A percentile compares a stretch with the other conserved stretches of the same genome.
Conservation (phyloP, 2,888 invertebrate species). For the Drosophila sordidula region DNA sequence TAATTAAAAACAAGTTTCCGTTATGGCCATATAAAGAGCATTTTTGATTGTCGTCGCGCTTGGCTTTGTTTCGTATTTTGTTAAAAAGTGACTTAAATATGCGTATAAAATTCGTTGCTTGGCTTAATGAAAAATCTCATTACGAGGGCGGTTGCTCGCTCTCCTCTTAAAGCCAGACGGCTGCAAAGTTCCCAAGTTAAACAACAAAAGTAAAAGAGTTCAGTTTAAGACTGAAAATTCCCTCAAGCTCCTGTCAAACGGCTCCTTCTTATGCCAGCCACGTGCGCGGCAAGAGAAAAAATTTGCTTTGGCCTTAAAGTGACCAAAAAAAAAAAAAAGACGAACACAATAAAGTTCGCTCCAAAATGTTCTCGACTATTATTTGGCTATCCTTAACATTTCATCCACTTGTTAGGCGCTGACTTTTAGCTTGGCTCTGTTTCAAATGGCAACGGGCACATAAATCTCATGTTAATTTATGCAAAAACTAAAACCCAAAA, state of each 20-base stretch:
- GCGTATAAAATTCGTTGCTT: conserved; percentile 30
- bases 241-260: conserved; percentile 17
- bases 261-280: conserved; percentile 41
- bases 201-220: conserved; percentile 47
- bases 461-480: conserved; percentile 81
- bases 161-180: conserved; percentile 39
- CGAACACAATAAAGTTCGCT: too few relatives aligned
- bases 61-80: conserved; percentile 33
- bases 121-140: conserved; percentile 54
- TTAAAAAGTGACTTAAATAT: conserved; percentile 55
- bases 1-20: conserved; percentile 75
- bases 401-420: conserved; percentile 67
- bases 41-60: conserved; percentile 11
- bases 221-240: conserved; percentile 42
- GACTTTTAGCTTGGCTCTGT: conserved; percentile 64
- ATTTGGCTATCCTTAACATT: conserved; percentile 55
- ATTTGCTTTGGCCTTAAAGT: conserved; percentile 46
- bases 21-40: conserved; percentile 58
- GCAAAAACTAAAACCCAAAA: conserved; percentile 78
- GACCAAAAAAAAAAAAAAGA: conserved; percentile 6
- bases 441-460: conserved; percentile 66
- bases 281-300: conserved; percentile 34
- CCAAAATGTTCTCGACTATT: conserved; percentile 33
- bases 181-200: conserved; percentile 74
- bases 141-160: conserved; percentile 21